Conservation (phyloP, 2,797 vertebrate species). For the Dallia pectoralis region DNA sequence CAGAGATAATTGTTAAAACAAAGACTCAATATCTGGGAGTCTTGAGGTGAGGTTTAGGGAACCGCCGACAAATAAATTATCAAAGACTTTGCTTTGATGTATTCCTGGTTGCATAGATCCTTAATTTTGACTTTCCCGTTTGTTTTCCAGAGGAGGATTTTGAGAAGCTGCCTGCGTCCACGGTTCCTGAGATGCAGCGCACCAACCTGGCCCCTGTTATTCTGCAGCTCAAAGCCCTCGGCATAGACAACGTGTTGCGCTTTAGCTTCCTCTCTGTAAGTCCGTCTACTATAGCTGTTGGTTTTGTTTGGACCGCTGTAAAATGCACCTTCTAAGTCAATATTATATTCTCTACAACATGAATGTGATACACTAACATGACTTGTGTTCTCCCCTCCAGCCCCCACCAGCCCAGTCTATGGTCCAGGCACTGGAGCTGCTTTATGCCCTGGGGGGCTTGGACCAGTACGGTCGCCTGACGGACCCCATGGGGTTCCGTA, state of each 20-base stretch:
- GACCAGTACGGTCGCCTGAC: conserved; percentile 94
- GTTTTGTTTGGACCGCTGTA: not conserved
- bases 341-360: too few species aligned
- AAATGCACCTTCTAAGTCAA: not conserved
- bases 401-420: conserved; percentile 97
- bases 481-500: conserved; percentile 91
- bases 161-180: conserved; percentile 87
- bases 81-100: too few species aligned
- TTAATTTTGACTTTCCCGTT: not conserved
- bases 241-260: conserved; percentile 96
- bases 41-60: too few species aligned
- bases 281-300: not conserved
- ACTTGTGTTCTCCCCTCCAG: conserved; percentile 60
- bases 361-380: not conserved
- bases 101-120: too few species aligned
- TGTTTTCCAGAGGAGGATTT: conserved; percentile 90
- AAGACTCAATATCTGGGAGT: too few species aligned
- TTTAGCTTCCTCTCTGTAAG: conserved; percentile 87
- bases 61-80: too few species aligned
- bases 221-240: conserved; percentile 95
- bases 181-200: conserved; percentile 97
- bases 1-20: too few species aligned
- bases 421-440: conserved; percentile 97
- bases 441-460: conserved; percentile 94
- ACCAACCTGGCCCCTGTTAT: conserved; percentile 95